Evolutionary conservation across 2,113 vertebrate genomes (phyloP).

Genomic region (Procavia capensis): DNA sequence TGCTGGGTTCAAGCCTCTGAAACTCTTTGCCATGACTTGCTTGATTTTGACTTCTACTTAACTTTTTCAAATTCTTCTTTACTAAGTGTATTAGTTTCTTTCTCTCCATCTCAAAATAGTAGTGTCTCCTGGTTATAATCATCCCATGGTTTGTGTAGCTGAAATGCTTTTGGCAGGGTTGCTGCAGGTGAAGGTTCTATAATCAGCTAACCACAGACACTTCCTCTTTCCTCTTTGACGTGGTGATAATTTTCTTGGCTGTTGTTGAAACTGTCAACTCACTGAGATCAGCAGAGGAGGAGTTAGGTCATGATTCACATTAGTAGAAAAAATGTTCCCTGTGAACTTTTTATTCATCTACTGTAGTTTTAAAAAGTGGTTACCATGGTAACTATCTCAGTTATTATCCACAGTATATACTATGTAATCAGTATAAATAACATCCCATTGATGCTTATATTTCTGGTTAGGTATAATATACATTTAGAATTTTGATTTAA

Average conservation of each 20-base stretch:
- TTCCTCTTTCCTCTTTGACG: neutral
- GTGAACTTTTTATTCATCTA: conserved; percentile 16
- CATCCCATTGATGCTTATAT: neutral
- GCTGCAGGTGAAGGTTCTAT: neutral
- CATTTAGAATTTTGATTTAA: neutral
- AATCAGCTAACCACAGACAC: neutral
- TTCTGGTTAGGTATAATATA: neutral
- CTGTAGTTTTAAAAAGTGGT: neutral
- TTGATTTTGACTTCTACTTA: neutral
- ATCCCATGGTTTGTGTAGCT: neutral
- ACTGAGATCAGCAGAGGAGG: neutral
- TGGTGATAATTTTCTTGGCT: neutral
- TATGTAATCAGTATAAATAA: neutral
- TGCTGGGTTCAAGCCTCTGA: neutral
- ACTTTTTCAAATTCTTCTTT: neutral
- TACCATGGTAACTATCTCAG: neutral
- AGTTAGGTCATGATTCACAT: neutral
- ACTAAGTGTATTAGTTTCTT: neutral
- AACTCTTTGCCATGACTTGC: neutral
- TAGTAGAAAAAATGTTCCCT: neutral
- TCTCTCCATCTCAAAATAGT: neutral
- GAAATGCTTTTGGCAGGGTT: neutral
- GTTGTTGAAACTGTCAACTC: neutral
- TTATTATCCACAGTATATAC: neutral
- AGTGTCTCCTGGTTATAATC: neutral